These are phyloP conservation scores for Anthophora plumipes DNA, from an alignment of 2,888 invertebrate genomes.

Conservation along the genomic window DNA sequence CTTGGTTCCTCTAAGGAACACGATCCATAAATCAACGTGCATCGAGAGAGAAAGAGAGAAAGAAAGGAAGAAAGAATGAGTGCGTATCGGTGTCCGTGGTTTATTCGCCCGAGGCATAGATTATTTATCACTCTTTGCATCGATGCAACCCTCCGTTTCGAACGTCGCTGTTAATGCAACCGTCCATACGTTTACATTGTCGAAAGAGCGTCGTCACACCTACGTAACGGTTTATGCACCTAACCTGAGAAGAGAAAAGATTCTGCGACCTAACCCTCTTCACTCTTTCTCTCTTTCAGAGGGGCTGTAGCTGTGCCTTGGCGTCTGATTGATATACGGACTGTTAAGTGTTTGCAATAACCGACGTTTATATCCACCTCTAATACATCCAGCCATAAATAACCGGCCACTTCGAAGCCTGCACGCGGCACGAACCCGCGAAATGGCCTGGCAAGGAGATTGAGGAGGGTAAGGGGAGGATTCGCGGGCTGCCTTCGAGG, in stretches of 20 bases:
- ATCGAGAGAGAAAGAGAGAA: neutral
- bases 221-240: slow-evolving; percentile 43
- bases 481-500: slow-evolving; percentile 36
- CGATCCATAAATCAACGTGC: slow-evolving; percentile 52
- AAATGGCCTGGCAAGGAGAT: slow-evolving; percentile 1
- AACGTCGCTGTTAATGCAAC: slow-evolving; percentile 63
- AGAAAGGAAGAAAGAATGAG: neutral
- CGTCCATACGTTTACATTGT: slow-evolving; percentile 55
- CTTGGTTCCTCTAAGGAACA: slow-evolving; percentile 1
- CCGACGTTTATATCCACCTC: slow-evolving; percentile 84
- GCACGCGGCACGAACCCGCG: slow-evolving; percentile 66
- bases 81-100: slow-evolving; percentile 43
- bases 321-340: slow-evolving; percentile 84
- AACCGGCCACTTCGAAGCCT: slow-evolving; percentile 79
- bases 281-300: slow-evolving; percentile 64
- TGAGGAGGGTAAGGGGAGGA: slow-evolving; percentile 22
- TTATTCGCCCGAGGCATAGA: slow-evolving; percentile 44
- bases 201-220: slow-evolving; percentile 45
- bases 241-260: slow-evolving; percentile 63
- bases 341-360: slow-evolving; percentile 84
- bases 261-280: slow-evolving; percentile 65
- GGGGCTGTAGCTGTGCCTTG: slow-evolving; percentile 75
- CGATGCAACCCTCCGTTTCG: slow-evolving; percentile 31
- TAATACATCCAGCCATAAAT: slow-evolving; percentile 83
- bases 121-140: slow-evolving; percentile 59